Evolutionary conservation across 2,113 vertebrate genomes (phyloP), one percentile per base, ranked within the genome.

Genomic region (Petroica traversi): DNA sequence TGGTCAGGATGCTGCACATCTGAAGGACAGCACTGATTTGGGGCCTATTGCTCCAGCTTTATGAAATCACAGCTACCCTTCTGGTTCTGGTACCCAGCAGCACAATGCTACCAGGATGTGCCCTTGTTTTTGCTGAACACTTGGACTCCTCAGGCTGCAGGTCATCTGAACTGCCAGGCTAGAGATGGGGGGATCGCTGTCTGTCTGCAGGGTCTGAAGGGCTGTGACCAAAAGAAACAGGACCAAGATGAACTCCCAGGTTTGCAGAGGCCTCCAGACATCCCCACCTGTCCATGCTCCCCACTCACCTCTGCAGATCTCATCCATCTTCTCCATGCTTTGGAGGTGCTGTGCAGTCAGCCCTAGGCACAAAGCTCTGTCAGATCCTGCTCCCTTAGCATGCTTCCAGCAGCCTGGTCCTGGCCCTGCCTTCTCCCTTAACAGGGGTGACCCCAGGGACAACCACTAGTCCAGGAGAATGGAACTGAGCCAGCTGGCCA

Each of bases 261-360:
- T 33, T 45, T 52, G 54, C 19, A 52, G 28, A 59, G 46, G 68
- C 36, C 14, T 25, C 18, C 72, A 59, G 45, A 51, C 12, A 38
- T 31, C 11, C 19, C 33, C 15, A 68, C 38, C 29, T 1, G 0
- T 4, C 55, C 54, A 38, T 0, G 0, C 3, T 43, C 36, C 31
- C 17, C 26, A 22, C 43, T 67, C 36, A 76, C 83, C 9, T 1
- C 38, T n/a, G 19, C 63, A 40, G 46, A 69, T n/a, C 55, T 69
- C 40, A 54, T 54, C 40, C 74, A 62, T n/a, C 4, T 54, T 38
- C 55, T 69, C 48, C n/a, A 3, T 16, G 48, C 7, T 69, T 46
- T 8, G 48, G 17, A 64, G 49, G 31, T 18, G 43, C 36, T 0
- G 0, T 15, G 34, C 43, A 43, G 85, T 36, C 49, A 80, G 26